Conservation (phyloP, 2,797 vertebrate genomes). For the Ciconia nigra region DNA sequence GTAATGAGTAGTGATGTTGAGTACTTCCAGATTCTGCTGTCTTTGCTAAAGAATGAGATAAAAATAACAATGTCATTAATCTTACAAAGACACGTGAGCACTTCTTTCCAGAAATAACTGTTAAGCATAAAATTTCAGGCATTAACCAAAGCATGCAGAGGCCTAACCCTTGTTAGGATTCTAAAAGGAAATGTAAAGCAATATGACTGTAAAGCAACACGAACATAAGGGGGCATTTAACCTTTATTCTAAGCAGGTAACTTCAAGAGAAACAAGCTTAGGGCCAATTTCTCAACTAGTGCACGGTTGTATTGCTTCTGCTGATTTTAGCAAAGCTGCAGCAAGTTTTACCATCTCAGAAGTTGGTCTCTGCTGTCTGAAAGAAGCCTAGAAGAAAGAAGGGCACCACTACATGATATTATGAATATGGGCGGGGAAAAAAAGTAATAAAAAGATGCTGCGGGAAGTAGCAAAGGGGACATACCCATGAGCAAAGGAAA, state of each 20-base stretch:
- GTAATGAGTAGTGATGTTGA: background rate
- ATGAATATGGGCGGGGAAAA: background rate
- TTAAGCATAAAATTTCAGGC: constrained; percentile 25
- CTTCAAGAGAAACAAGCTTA: background rate
- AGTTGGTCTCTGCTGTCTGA: background rate
- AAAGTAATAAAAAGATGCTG: background rate
- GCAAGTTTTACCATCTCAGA: background rate
- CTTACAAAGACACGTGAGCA: background rate
- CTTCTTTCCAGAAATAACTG: constrained; percentile 50
- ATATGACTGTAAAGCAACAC: background rate
- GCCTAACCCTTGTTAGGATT: background rate
- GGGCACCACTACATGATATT: background rate
- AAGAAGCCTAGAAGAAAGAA: background rate
- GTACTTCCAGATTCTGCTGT: constrained; percentile 4
- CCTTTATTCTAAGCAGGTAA: background rate
- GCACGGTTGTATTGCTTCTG: background rate
- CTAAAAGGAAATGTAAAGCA: background rate
- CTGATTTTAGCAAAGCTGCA: background rate
- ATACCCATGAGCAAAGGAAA: background rate
- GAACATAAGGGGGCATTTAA: background rate
- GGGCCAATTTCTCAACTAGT: background rate
- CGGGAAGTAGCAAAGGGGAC: background rate
- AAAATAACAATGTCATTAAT: constrained; percentile 32
- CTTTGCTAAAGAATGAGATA: constrained; percentile 22
- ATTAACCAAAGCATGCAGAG: constrained; percentile 2